A percentile compares a stretch with the other conserved stretches of the same genome.
phyloP scores from a whole-genome alignment of 2,888 invertebrate genomes.

The Watsonalla cultraria region DNA sequence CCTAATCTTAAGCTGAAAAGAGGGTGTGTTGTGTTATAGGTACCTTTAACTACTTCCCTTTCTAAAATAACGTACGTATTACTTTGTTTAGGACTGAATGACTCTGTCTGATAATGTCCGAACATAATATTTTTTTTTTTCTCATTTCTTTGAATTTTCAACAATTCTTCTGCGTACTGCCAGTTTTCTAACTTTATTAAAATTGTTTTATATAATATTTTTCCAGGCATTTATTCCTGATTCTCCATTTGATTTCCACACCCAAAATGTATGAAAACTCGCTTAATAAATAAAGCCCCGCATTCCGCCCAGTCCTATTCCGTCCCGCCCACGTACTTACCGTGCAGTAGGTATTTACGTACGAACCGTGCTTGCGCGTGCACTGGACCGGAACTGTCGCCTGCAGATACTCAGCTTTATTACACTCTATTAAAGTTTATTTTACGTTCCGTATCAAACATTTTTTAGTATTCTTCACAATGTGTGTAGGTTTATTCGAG shows the following conservation, averaged over 20 bases:
- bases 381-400: slow-evolving; percentile 21
- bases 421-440: slow-evolving; percentile 10
- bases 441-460: slow-evolving; percentile 5
- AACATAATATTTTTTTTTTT: too few species aligned
- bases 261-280: background rate
- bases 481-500: background rate
- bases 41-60: too few species aligned
- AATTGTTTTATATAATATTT: background rate
- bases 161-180: too few species aligned
- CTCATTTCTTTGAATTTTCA: too few species aligned
- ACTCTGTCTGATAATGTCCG: too few species aligned
- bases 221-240: background rate
- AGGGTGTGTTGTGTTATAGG: too few species aligned
- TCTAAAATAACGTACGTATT: too few species aligned
- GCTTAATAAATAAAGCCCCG: background rate
- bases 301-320: background rate
- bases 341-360: background rate
- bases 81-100: too few species aligned
- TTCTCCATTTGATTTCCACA: background rate
- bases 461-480: background rate
- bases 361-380: slow-evolving; percentile 2
- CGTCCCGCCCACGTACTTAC: background rate
- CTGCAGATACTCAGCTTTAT: slow-evolving; percentile 24
- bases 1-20: too few species aligned
- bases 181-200: too few species aligned